A percentile compares a stretch with the other conserved stretches of the same genome.
Evolutionary conservation across 2,888 invertebrate species (phyloP).

Genomic region (Ctenicera cuprea): DNA sequence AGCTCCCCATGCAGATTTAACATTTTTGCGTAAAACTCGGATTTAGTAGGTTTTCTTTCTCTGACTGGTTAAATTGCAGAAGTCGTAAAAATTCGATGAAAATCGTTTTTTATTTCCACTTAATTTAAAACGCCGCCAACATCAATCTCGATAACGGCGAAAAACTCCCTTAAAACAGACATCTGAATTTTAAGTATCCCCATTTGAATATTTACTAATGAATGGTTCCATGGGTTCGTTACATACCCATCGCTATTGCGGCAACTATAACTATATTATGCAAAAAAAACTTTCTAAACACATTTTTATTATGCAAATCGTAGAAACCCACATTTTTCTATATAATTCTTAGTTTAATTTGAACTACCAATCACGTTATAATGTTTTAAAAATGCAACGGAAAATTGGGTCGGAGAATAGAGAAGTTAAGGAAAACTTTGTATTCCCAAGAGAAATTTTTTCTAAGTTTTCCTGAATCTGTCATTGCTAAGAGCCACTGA

Average conservation of each 20-base stretch:
- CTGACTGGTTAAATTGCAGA: conserved; percentile 18
- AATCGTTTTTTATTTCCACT: conserved; percentile 31
- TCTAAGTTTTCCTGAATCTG: conserved; percentile 11
- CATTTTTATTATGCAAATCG: conserved; percentile 8
- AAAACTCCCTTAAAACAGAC: conserved; percentile 7
- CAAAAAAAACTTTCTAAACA: conserved; percentile 17
- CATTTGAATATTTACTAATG: conserved; percentile 16
- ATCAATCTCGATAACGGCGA: conserved; percentile 15
- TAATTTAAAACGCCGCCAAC: conserved; percentile 26
- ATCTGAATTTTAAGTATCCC: conserved; percentile 30
- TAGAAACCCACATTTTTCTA: conserved; percentile 1
- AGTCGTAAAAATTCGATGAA: conserved; percentile 21
- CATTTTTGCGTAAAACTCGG: conserved; percentile 9
- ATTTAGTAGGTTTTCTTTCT: conserved; percentile 1
- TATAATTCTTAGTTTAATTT: neutral
- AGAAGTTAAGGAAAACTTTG: conserved; percentile 7
- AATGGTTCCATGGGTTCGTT: conserved; percentile 1
- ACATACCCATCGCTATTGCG: neutral
- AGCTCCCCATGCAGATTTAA: neutral
- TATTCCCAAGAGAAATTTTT: conserved; percentile 6
- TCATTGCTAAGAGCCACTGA: neutral
- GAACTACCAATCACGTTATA: neutral
- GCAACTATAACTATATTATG: neutral
- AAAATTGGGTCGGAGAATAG: neutral
- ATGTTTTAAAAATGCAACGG: neutral